These are phyloP conservation scores for Drosophila subobscura DNA, from an alignment of 1,140 invertebrate genomes.

Conservation along the genomic window DNA sequence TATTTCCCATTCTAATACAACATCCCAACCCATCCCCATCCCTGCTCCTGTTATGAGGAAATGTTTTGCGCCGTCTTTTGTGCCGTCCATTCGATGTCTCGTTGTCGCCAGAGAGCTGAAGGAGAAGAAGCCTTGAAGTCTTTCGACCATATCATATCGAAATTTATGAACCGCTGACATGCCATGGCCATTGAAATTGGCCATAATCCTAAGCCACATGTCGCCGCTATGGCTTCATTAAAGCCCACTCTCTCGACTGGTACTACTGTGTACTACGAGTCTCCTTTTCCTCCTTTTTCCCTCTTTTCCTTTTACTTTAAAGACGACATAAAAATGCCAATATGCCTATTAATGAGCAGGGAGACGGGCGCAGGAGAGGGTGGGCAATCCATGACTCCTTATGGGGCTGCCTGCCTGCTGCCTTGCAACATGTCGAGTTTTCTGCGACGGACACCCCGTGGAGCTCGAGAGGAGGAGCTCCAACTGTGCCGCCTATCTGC, in stretches of 20 bases:
- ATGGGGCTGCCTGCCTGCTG: conserved; percentile 2
- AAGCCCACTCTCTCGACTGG: conserved; percentile 38
- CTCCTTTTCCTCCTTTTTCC: too few species aligned
- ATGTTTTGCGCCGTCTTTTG: conserved; percentile 5
- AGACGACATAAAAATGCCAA: conserved; percentile 70
- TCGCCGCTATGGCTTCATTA: conserved; percentile 67
- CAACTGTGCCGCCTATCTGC: conserved; percentile 60
- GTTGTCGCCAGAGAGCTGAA: too few species aligned
- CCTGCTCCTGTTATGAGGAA: neutral
- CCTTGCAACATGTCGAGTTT: conserved; percentile 18
- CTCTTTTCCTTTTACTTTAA: conserved; percentile 35
- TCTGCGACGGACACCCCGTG: conserved; percentile 28
- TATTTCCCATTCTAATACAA: conserved; percentile 29
- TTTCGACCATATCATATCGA: conserved; percentile 41
- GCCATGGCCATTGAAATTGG: conserved; percentile 64
- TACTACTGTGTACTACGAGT: conserved; percentile 12
- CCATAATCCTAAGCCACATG: conserved; percentile 59
- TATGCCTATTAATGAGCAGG: conserved; percentile 74
- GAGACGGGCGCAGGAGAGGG: conserved; percentile 9
- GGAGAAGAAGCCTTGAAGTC: neutral
- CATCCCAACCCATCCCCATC: conserved; percentile 1
- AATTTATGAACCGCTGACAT: conserved; percentile 75
- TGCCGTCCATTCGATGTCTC: too few species aligned
- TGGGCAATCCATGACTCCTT: conserved; percentile 6
- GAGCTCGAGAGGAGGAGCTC: conserved; percentile 23